phyloP scores from a whole-genome alignment of 2,888 invertebrate species.

The Pollenia griseotomentosa region DNA sequence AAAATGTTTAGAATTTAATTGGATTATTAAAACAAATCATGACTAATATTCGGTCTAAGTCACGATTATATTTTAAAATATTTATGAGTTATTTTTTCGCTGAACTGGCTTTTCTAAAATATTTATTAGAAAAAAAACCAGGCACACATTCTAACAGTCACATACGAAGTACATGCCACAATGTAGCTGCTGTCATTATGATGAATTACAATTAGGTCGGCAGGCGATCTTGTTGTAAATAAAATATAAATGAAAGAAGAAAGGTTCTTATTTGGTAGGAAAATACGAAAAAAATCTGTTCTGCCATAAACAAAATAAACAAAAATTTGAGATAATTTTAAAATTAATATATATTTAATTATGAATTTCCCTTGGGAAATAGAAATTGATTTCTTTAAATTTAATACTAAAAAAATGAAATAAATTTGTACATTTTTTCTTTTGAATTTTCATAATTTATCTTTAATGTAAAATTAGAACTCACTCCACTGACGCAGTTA shows the following conservation, averaged over 20 bases:
- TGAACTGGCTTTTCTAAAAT: neutral
- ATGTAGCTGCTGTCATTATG: neutral
- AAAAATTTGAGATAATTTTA: too few species aligned
- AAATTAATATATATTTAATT: too few species aligned
- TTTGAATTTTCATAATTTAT: too few species aligned
- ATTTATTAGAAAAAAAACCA: neutral
- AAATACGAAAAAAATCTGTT: neutral
- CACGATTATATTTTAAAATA: neutral
- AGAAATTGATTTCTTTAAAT: too few species aligned
- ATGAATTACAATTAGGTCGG: neutral
- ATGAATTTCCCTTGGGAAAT: too few species aligned
- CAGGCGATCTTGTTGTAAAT: neutral
- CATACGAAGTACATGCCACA: neutral
- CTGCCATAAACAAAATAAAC: too few species aligned
- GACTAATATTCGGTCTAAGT: neutral
- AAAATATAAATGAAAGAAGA: neutral
- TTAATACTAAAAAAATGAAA: too few species aligned
- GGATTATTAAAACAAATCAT: conserved; percentile 2
- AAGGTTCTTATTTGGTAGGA: neutral
- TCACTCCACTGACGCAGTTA: neutral
- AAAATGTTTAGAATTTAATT: neutral
- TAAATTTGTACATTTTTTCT: too few species aligned
- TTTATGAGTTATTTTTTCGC: neutral
- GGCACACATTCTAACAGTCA: neutral
- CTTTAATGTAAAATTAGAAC: too few species aligned